These are phyloP conservation scores for Psittacula cyanocephala DNA, from an alignment of 2,113 vertebrate genomes.

Conservation along the genomic window DNA sequence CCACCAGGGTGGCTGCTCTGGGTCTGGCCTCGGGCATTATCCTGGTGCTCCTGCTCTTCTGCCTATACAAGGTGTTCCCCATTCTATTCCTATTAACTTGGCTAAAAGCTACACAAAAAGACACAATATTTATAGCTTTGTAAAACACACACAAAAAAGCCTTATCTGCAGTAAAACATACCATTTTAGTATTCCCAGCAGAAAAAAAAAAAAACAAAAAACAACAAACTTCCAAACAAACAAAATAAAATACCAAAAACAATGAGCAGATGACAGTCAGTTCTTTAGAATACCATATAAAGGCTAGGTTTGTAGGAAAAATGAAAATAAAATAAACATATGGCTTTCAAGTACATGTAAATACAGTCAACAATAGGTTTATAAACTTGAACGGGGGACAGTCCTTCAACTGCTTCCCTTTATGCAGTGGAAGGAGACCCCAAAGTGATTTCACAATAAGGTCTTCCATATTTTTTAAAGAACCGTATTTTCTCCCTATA, in stretches of 20 bases:
- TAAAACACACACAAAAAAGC: background rate
- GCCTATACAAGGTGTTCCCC: too few relatives aligned
- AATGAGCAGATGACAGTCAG: fast-evolving
- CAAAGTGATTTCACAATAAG: background rate
- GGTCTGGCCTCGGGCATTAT: too few relatives aligned
- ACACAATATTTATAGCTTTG: background rate
- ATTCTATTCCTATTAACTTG: background rate
- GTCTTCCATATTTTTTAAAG: background rate
- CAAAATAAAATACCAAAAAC: background rate
- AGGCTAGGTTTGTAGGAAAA: fast-evolving
- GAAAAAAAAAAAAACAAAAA: background rate
- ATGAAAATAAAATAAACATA: fast-evolving
- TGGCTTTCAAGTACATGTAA: background rate
- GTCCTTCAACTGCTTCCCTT: background rate
- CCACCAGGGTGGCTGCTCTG: too few relatives aligned
- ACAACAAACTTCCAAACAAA: too few relatives aligned
- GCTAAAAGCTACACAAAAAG: background rate
- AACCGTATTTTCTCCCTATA: background rate
- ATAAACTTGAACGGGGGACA: background rate
- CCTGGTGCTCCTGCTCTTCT: too few relatives aligned
- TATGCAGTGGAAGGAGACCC: background rate
- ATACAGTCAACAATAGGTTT: background rate
- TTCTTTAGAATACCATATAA: background rate
- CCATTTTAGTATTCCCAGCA: background rate
- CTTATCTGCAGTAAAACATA: background rate